Base-by-base conservation (phyloP, 2,888 invertebrate species). In the Epirrhoe alternata region DNA sequence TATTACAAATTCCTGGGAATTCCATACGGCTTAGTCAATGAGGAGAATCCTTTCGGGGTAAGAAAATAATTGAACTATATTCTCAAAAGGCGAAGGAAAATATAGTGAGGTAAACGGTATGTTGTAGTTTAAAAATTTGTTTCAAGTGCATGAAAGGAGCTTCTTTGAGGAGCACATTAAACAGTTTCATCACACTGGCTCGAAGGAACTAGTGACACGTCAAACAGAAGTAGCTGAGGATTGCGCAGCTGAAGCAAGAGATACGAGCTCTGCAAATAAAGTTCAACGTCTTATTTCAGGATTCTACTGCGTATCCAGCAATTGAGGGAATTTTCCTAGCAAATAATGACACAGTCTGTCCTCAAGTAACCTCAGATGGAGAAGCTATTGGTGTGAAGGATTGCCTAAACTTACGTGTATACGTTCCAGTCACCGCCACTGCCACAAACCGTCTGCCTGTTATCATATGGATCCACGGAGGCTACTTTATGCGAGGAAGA, bases 381-480 rank as follows among this genome's bases (percentile, higher is more conserved):
- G 14, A 66, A 68, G 55, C 73, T 69, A 3, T 66, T 0, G 88
- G 87, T 3, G 71, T 68, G 1, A 63, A 80, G 0, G 79, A 89
- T 51, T 89, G 88, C 45, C 74, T 88, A 0, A 78, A 77, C 8
- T 71, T 89, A 0, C 85, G 82, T 52, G 60, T 89, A 0, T 87
- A 82, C 24, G 84, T 83, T 0, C 88, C 89, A 2, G 58, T 57
- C 1, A 54, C 73, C 2, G 85, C 83, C 0, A 78, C 66, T 5
- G 72, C 74, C 0, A 66, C 47, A 5, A 83, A 83, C 49, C 78
- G 61, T 0, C 64, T 87, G 0, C 86, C 89, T 12, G 86, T 89
- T 3, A 75, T 89, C 66, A 74, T 87, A 2, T 85, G 75, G 78
- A 73, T 89, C 4, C 77, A 86, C 16, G 88, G 88, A 24, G 89